Conservation (phyloP, 2,113 vertebrate species). For the Psammodynastes pulverulentus region DNA sequence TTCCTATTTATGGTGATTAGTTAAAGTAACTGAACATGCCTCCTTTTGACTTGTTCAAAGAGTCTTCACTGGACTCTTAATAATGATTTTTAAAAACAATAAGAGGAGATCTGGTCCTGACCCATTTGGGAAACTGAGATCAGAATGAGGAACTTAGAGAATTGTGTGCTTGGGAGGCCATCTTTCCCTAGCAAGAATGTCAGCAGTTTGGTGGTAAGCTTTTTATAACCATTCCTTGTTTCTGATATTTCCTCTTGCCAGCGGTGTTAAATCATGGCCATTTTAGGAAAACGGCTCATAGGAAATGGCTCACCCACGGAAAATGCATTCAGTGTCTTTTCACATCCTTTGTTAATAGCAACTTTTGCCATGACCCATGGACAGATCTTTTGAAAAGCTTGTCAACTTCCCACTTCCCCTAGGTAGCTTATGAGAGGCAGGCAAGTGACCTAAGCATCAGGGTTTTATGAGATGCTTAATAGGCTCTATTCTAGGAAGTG, state of each 20-base stretch:
- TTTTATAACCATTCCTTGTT: constrained; percentile 18
- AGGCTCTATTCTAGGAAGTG: background rate
- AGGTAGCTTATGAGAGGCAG: rapidly evolving
- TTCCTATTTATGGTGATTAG: background rate
- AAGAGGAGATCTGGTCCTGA: background rate
- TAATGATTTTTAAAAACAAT: background rate
- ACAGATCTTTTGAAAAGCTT: constrained; percentile 30
- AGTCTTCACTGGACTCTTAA: background rate
- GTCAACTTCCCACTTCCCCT: background rate
- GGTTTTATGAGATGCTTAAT: background rate
- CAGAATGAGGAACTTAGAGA: background rate
- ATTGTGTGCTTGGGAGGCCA: background rate
- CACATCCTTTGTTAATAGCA: constrained; percentile 52
- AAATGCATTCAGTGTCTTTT: constrained; percentile 51
- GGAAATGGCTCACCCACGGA: constrained; percentile 62
- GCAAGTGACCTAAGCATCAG: background rate
- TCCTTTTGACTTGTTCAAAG: background rate
- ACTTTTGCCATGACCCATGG: constrained; percentile 42
- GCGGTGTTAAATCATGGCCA: background rate
- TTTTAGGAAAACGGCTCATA: constrained; percentile 18
- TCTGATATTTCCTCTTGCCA: constrained; percentile 12
- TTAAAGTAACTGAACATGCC: background rate
- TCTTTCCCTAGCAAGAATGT: background rate
- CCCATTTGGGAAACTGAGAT: background rate
- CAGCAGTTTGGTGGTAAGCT: background rate